These are phyloP conservation scores for Charadrius vociferus DNA, from an alignment of 2,113 vertebrate species.

Conservation along the genomic window DNA sequence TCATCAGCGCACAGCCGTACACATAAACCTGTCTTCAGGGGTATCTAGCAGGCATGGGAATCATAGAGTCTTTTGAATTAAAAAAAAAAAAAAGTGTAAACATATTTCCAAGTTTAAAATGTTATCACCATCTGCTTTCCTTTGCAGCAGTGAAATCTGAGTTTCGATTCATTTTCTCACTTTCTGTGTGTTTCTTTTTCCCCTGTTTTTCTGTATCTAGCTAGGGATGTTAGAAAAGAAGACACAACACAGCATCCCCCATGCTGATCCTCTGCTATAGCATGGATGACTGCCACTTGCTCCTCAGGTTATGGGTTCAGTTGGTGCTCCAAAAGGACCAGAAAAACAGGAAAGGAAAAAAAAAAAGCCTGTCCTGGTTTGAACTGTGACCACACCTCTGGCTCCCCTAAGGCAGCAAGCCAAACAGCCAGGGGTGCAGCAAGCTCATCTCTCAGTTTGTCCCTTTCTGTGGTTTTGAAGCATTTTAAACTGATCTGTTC, in stretches of 20 bases:
- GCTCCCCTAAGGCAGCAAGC: background rate
- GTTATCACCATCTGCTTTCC: background rate
- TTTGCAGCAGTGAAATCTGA: background rate
- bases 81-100: background rate
- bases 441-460: background rate
- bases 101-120: background rate
- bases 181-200: background rate
- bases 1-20: accelerated
- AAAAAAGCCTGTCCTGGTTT: background rate
- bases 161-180: background rate
- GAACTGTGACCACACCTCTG: background rate
- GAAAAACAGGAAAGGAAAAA: background rate
- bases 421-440: background rate
- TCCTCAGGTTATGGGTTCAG: background rate
- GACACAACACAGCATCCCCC: background rate
- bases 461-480: slow-evolving; percentile 11
- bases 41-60: background rate
- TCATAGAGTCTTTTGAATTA: background rate
- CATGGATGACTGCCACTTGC: background rate
- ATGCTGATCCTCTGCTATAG: background rate
- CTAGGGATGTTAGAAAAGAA: background rate
- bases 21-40: background rate
- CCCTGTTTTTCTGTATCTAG: background rate
- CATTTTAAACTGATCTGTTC: background rate
- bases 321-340: background rate